Conservation (phyloP, 2,113 vertebrate genomes). For the Anhinga anhinga region DNA sequence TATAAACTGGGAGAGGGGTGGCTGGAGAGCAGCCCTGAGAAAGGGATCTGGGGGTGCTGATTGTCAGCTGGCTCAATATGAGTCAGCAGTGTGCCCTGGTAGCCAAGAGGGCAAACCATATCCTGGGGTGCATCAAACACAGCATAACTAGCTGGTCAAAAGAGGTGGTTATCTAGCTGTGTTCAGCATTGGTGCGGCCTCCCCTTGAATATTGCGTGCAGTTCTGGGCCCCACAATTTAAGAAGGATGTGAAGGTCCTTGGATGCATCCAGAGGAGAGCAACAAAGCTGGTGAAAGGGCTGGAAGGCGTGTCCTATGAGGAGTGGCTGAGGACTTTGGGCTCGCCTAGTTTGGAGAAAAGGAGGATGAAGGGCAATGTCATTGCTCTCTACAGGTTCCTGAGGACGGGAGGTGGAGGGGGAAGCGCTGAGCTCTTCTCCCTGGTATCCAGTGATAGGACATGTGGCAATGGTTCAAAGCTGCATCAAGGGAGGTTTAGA, state of each 20-base stretch:
- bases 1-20: not conserved
- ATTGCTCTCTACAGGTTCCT: not conserved
- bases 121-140: not conserved
- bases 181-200: not conserved
- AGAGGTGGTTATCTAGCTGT: not conserved
- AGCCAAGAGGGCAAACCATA: not conserved
- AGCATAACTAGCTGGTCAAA: not conserved
- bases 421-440: not conserved
- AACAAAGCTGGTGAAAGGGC: not conserved
- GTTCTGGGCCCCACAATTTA: not conserved
- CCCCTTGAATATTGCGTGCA: not conserved
- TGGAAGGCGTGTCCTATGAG: not conserved
- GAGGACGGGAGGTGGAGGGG: too few relatives aligned
- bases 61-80: not conserved
- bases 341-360: not conserved
- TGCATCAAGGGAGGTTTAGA: not conserved
- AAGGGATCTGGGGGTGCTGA: not conserved
- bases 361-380: not conserved
- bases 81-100: not conserved
- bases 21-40: not conserved
- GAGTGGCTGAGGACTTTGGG: not conserved
- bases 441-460: not conserved
- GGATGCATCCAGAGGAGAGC: not conserved
- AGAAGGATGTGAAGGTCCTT: not conserved
- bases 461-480: not conserved